Percentiles rank a stretch among this genome's conserved stretches.
These are phyloP conservation scores for Diorhabda elongata DNA, from an alignment of 1,140 invertebrate species.

Conservation along the genomic window DNA sequence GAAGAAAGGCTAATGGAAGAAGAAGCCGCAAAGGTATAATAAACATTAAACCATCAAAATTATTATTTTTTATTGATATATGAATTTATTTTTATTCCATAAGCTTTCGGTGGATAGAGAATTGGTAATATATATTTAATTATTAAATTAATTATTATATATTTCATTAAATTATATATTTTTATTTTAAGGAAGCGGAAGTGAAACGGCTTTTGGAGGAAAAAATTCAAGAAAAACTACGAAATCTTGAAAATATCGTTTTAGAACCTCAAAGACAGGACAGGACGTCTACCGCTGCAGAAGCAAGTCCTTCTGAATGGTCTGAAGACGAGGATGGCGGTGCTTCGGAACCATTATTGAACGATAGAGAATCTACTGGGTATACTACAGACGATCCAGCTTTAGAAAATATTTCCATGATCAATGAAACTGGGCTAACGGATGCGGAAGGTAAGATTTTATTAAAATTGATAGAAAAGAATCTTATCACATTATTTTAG, in stretches of 20 bases:
- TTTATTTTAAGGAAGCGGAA: conserved; percentile 50
- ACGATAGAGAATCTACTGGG: conserved; percentile 65
- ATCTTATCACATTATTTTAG: too few species aligned
- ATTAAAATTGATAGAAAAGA: too few species aligned
- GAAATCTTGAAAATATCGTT: conserved; percentile 39
- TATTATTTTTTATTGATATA: background rate
- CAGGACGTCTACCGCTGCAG: conserved; percentile 11
- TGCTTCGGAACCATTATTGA: conserved; percentile 53
- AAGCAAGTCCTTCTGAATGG: conserved; percentile 69
- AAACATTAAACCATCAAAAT: conserved; percentile 1
- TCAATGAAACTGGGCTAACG: conserved; percentile 80
- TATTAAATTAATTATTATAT: background rate
- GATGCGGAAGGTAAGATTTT: conserved; percentile 66
- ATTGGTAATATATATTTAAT: conserved; percentile 35
- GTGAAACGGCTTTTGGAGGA: conserved; percentile 51
- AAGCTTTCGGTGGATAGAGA: conserved; percentile 33
- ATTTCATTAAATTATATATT: background rate
- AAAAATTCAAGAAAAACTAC: conserved; percentile 44
- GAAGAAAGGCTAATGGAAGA: conserved; percentile 51
- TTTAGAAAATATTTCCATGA: conserved; percentile 75
- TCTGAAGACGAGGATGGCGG: conserved; percentile 64
- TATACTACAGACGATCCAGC: conserved; percentile 80
- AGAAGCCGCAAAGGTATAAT: conserved; percentile 46
- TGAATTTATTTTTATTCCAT: background rate
- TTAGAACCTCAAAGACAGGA: conserved; percentile 27